phyloP scores from a whole-genome alignment of 53 echinoderm and acorn worm genomes.

The Patiria pectinifera region DNA sequence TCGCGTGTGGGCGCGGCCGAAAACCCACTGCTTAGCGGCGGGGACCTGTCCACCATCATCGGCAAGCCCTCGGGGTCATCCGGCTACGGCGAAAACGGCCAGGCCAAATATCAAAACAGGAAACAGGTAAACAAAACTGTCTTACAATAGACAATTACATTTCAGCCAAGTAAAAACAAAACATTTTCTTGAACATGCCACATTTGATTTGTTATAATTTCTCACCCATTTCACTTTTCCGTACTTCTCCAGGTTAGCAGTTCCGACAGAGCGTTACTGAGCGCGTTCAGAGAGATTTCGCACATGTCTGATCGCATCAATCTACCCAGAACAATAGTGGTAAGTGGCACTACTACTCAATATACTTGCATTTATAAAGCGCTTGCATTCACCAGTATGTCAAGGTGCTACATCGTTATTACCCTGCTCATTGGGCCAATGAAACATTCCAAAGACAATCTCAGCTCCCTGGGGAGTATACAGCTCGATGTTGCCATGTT shows the following conservation, averaged over 20 bases:
- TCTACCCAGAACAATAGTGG: constrained; percentile 91
- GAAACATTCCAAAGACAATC: too few relatives aligned
- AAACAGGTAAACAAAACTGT: constrained; percentile 66
- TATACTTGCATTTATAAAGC: background rate
- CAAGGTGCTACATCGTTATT: too few relatives aligned
- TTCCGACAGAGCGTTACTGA: constrained; percentile 85
- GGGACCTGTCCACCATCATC: constrained; percentile 91
- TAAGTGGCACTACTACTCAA: constrained; percentile 32
- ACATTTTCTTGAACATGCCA: background rate
- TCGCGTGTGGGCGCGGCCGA: constrained; percentile 96
- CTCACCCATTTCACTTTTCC: background rate
- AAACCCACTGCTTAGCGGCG: constrained; percentile 87
- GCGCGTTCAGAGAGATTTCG: constrained; percentile 92
- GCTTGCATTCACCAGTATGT: too few relatives aligned
- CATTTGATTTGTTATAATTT: too few relatives aligned
- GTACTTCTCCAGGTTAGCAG: constrained; percentile 77
- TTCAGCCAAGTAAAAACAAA: background rate
- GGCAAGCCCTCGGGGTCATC: constrained; percentile 81
- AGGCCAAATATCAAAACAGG: constrained; percentile 84
- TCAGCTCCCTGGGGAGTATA: too few relatives aligned
- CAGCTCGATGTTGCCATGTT: too few relatives aligned
- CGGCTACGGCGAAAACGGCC: constrained; percentile 85
- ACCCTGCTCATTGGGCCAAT: too few relatives aligned
- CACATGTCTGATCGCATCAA: constrained; percentile 97
- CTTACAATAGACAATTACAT: background rate